Conservation (phyloP, 2,888 invertebrate genomes). For the Eueremaeus valkanovi region DNA sequence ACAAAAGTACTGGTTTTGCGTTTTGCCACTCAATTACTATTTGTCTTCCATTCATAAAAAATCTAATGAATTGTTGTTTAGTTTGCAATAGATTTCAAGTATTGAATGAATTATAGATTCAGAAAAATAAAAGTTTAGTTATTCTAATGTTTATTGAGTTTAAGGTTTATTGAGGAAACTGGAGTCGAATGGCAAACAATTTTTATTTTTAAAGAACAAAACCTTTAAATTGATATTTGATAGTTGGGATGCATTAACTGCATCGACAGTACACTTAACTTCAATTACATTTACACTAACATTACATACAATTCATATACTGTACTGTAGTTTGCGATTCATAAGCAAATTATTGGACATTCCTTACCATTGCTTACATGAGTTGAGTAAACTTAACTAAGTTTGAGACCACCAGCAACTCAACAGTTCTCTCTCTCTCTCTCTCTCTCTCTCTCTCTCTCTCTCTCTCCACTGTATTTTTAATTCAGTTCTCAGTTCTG, state of each 20-base stretch:
- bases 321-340: background rate
- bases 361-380: constrained; percentile 10
- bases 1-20: no score
- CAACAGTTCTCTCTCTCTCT: background rate
- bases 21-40: background rate
- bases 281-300: background rate
- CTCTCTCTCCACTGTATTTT: no score
- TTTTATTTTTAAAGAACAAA: background rate
- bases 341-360: constrained; percentile 23
- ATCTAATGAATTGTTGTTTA: background rate
- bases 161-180: constrained; percentile 4
- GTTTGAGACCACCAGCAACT: constrained; percentile 25
- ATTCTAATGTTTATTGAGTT: background rate
- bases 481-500: constrained; percentile 22
- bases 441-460: no score
- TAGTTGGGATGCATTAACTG: background rate
- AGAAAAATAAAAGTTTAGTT: background rate
- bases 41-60: background rate
- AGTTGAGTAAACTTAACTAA: constrained; percentile 12
- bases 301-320: background rate
- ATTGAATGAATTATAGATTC: background rate
- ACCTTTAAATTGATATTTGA: constrained; percentile 4
- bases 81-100: background rate
- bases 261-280: constrained; percentile 19
- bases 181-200: background rate